A percentile compares a stretch with the other conserved stretches of the same genome.
Conservation (phyloP, 2,797 vertebrate species). For the Micropoecilia bifurca region DNA sequence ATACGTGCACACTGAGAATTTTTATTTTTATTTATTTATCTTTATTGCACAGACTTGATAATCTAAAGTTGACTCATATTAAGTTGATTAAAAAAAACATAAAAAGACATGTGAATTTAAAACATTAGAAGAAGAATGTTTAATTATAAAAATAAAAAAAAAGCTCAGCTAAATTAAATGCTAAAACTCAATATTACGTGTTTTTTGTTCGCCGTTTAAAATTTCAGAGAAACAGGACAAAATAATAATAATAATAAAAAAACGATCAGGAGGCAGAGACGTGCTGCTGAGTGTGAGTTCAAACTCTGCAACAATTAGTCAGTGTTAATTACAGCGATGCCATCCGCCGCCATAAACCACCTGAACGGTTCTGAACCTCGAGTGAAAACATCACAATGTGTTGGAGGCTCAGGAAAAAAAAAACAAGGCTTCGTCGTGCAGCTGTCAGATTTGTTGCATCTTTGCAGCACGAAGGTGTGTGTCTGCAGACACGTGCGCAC, state of each 20-base stretch:
- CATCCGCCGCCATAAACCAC: constrained; percentile 5
- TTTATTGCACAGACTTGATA: neutral
- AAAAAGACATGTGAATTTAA: neutral
- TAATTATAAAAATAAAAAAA: neutral
- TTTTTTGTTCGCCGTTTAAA: neutral
- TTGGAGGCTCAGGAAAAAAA: constrained; percentile 7
- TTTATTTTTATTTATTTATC: neutral
- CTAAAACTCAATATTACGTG: neutral
- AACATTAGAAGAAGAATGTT: neutral
- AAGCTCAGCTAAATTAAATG: neutral
- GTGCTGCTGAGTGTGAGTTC: constrained; percentile 17
- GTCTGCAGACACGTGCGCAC: constrained; percentile 8
- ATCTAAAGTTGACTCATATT: neutral
- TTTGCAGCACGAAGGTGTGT: constrained; percentile 42
- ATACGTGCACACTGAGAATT: neutral
- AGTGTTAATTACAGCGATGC: constrained; percentile 22
- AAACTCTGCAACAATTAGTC: constrained; percentile 12
- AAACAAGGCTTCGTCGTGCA: constrained; percentile 7
- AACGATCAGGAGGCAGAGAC: neutral
- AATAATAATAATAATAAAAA: neutral
- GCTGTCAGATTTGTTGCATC: constrained; percentile 51
- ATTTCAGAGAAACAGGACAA: neutral
- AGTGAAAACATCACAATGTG: constrained; percentile 15
- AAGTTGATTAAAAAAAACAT: neutral
- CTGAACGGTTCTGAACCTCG: constrained; percentile 14